A percentile compares a stretch with the other conserved stretches of the same genome.
These are phyloP conservation scores for Oxystoma pomonae DNA, from an alignment of 2,888 invertebrate species.

Conservation along the genomic window DNA sequence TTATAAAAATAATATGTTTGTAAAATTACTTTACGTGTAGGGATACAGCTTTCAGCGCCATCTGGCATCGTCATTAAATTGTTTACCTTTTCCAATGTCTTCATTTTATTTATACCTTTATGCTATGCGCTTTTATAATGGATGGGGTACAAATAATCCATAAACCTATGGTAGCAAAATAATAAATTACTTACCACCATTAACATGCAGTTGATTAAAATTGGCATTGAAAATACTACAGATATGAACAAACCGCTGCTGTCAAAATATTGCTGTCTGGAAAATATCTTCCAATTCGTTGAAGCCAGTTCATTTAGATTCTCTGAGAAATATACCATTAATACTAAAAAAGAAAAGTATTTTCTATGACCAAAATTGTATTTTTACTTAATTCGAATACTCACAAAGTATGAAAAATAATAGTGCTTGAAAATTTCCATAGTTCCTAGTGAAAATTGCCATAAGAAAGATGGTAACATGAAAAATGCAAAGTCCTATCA, in stretches of 20 bases:
- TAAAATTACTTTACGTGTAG: too few species aligned
- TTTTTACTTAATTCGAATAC: slow-evolving; percentile 66
- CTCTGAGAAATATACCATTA: slow-evolving; percentile 86
- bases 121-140: too few species aligned
- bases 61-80: too few species aligned
- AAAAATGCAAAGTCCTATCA: slow-evolving; percentile 70
- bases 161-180: too few species aligned
- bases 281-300: slow-evolving; percentile 80
- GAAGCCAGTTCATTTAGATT: slow-evolving; percentile 87
- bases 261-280: slow-evolving; percentile 91
- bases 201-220: slow-evolving; percentile 87
- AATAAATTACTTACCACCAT: slow-evolving; percentile 92
- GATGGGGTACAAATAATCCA: too few species aligned
- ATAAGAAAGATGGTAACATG: slow-evolving; percentile 75
- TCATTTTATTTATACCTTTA: too few species aligned
- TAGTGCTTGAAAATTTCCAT: slow-evolving; percentile 81
- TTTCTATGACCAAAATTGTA: slow-evolving; percentile 86
- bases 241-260: slow-evolving; percentile 92
- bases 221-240: slow-evolving; percentile 88
- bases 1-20: too few species aligned
- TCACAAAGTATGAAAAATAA: slow-evolving; percentile 76
- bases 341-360: slow-evolving; percentile 57
- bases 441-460: slow-evolving; percentile 76
- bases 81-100: too few species aligned
- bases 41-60: too few species aligned